These are phyloP conservation scores for Ecliptopera silaceata DNA, from an alignment of 2,888 invertebrate genomes.

Conservation along the genomic window DNA sequence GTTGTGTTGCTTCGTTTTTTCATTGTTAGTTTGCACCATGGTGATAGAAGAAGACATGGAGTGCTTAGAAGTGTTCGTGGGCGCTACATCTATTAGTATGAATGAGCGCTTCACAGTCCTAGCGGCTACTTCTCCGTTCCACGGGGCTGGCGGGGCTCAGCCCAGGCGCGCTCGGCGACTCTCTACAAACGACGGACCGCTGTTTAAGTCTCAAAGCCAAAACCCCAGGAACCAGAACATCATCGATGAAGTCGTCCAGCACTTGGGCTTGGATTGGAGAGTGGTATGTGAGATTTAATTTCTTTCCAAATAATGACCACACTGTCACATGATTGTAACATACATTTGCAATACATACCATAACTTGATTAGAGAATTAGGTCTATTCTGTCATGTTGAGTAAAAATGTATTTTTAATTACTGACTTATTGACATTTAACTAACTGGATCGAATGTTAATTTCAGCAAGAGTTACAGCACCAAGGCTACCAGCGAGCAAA, in stretches of 20 bases:
- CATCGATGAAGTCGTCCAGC: constrained; percentile 58
- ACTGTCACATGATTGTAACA: no score
- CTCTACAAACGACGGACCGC: constrained; percentile 19
- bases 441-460: not conserved
- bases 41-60: constrained; percentile 61
- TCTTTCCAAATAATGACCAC: no score
- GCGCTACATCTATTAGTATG: constrained; percentile 68
- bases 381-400: no score
- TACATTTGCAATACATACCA: no score
- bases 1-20: constrained; percentile 2
- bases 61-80: constrained; percentile 65
- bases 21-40: constrained; percentile 20
- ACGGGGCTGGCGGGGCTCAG: constrained; percentile 26
- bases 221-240: constrained; percentile 45
- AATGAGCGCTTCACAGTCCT: constrained; percentile 65
- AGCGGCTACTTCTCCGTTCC: constrained; percentile 29
- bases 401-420: no score
- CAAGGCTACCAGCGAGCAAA: constrained; percentile 29
- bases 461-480: constrained; percentile 49
- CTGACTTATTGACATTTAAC: not conserved
- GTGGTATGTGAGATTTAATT: constrained; percentile 49
- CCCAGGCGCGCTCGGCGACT: constrained; percentile 9
- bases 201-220: constrained; percentile 31
- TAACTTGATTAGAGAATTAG: no score
- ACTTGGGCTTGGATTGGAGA: constrained; percentile 54